Base-by-base conservation (phyloP, 1,140 invertebrate genomes). In the Drosophila burlai region DNA sequence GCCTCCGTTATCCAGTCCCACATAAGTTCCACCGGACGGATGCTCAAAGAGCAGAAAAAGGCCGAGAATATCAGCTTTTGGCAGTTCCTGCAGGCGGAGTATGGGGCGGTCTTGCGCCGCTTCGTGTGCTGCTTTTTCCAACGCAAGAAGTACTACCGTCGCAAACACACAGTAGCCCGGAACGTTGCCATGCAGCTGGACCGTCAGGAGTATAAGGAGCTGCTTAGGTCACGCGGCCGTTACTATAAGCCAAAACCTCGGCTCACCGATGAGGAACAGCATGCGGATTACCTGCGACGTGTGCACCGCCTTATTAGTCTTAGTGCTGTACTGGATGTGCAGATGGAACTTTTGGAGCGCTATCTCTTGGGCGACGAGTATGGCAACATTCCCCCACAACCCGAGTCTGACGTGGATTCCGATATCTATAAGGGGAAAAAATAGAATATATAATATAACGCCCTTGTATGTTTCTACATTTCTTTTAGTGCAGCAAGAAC, bases 51-150 rank as follows among this genome's bases (percentile, higher is more conserved):
- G 0, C 29, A 42, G 10, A 4, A 0, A 16, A 3, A 0, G 15
- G 3, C 0, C 6, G 4, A 3, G 16, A 16, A 40, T 4, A 75
- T 92, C 8, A 76, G 50, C 18, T 92, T 91, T 36, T 15, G 61
- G 6, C 49, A 92, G n/a, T 92, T 89, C 50, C 47, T 92, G 1
- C 8, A 36, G 2, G 60, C 73, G 2, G 91, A 92, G 63, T 92
- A 75, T 31, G 50, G 26, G 1, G 3, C 26, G 11, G 0, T 47
- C 3, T 31, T 58, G 3, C 5, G 16, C 0, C 26, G 59, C 2
- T 49, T 34, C 9, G 8, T 34, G 10, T 13, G 2, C 0, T 15
- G 38, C 3, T 54, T 52, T n/a, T 36, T 59, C 10, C 29, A 49
- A 1, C 54, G 16, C 0, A 61, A 40, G 9, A 31, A 5, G 1